These are phyloP conservation scores for Drosophila nikananu DNA, from an alignment of 1,140 invertebrate genomes.

Conservation along the genomic window DNA sequence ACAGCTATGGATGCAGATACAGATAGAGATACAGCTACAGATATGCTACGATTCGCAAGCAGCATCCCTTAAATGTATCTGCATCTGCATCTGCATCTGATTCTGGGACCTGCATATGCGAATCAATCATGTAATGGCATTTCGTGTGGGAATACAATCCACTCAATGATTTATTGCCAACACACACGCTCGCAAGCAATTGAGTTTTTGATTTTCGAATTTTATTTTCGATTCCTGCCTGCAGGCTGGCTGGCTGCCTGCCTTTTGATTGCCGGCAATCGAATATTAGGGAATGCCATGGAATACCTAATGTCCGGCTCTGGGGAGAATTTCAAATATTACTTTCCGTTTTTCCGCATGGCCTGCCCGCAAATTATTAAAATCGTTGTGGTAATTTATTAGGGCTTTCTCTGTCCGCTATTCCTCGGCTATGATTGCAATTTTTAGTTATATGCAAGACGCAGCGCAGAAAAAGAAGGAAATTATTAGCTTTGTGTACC, in stretches of 20 bases:
- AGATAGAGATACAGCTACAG: background rate
- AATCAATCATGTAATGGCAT: constrained; percentile 69
- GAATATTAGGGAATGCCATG: constrained; percentile 25
- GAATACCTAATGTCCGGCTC: constrained; percentile 17
- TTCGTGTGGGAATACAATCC: constrained; percentile 51
- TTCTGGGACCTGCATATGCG: constrained; percentile 23
- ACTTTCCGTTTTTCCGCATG: constrained; percentile 19
- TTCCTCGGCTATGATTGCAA: background rate
- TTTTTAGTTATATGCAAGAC: background rate
- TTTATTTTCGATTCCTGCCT: constrained; percentile 30
- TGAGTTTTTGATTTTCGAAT: constrained; percentile 38
- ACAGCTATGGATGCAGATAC: background rate
- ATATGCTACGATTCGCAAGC: background rate
- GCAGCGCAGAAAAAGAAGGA: background rate
- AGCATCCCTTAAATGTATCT: constrained; percentile 5
- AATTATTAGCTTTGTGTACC: background rate
- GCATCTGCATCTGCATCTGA: constrained; percentile 26
- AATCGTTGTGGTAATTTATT: background rate
- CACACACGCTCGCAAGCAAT: constrained; percentile 24
- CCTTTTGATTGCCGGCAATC: constrained; percentile 38
- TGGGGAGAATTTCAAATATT: constrained; percentile 4
- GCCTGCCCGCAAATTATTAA: background rate
- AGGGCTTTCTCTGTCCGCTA: background rate
- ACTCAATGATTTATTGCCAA: constrained; percentile 55
- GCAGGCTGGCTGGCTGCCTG: constrained; percentile 11